phyloP scores from a whole-genome alignment of 64 coral and sea anemone species.

The Platygyra sinensis region DNA sequence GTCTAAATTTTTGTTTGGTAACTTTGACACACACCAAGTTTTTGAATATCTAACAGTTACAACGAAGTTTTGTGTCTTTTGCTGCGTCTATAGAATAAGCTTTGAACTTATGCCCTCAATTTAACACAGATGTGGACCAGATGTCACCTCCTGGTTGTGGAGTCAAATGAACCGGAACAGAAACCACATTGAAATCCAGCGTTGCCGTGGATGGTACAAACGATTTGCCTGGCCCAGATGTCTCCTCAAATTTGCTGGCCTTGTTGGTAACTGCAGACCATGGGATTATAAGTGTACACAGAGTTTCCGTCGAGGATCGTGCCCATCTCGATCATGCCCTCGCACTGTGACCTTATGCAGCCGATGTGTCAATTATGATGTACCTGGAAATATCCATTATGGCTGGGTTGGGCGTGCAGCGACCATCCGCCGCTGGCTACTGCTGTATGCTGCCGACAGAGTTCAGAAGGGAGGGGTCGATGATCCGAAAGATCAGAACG shows the following conservation, averaged over 20 bases:
- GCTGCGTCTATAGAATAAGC: too few relatives aligned
- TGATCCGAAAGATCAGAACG: constrained; percentile 53
- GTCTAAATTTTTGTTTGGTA: too few relatives aligned
- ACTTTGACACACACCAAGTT: too few relatives aligned
- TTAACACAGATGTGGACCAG: constrained; percentile 43
- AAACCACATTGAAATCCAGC: constrained; percentile 23
- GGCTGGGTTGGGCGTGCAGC: constrained; percentile 59
- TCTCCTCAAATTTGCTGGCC: background rate
- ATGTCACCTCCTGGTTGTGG: constrained; percentile 9
- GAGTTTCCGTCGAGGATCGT: constrained; percentile 1
- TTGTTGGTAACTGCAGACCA: constrained; percentile 43
- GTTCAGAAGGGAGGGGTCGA: constrained; percentile 70
- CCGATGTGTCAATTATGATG: constrained; percentile 40
- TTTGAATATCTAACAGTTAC: too few relatives aligned
- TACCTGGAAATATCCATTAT: constrained; percentile 58
- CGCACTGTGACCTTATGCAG: constrained; percentile 50
- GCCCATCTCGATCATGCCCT: constrained; percentile 20
- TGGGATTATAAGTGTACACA: constrained; percentile 57
- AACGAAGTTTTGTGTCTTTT: too few relatives aligned
- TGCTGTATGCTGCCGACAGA: constrained; percentile 30
- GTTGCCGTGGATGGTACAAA: background rate
- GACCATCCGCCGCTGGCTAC: constrained; percentile 19
- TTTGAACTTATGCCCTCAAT: too few relatives aligned
- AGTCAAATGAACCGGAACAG: constrained; percentile 36
- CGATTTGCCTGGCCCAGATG: constrained; percentile 17